Evolutionary conservation across 2,888 invertebrate genomes (phyloP), one percentile per base, ranked within the genome.

Genomic region (Litoditis marina): DNA sequence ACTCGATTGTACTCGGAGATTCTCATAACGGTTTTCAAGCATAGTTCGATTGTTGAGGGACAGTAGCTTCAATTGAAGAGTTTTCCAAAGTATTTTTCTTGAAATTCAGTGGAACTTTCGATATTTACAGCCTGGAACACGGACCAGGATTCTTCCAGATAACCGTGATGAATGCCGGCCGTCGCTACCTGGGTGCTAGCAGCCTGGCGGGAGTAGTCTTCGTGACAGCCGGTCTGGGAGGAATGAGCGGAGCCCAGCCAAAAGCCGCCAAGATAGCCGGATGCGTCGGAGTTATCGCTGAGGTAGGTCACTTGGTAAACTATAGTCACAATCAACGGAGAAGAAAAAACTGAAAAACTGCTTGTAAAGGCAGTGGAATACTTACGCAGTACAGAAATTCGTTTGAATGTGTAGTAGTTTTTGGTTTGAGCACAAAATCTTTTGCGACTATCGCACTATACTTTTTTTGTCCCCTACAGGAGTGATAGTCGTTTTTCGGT

Each of bases 241-340:
- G 76, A 58, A 74, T 74, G 77, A 66, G 64, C 52, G 88, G 88
- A 1, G 88, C 88, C 0, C 88, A 88, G 79, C 86, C 88, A 2
- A 88, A 88, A 79, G 88, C 88, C 1, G 87, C 88, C 2, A 86
- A 86, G 39, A 87, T 88, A 61, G 85, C 86, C 64, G 88, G 88
- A 0, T 88, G 88, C 79, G 82, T 88, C 27, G 88, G 87, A 32
- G 87, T 88, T 6, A 85, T 88, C 54, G 88, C 88, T 13, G 88
- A 88, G 84, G 87, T 87, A 65, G 42, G 65, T 22, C 19, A 22
- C 8, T 44, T 25, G 27, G 27, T 50, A 28, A 50, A n/a, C n/a
- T n/a, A n/a, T n/a, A n/a, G n/a, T n/a, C n/a, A n/a, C n/a, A n/a
- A n/a, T n/a, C n/a, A n/a, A n/a, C n/a, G n/a, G n/a, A n/a, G n/a